Base-by-base conservation (phyloP, 2,797 vertebrate genomes). In the Tolypeutes matacus region DNA sequence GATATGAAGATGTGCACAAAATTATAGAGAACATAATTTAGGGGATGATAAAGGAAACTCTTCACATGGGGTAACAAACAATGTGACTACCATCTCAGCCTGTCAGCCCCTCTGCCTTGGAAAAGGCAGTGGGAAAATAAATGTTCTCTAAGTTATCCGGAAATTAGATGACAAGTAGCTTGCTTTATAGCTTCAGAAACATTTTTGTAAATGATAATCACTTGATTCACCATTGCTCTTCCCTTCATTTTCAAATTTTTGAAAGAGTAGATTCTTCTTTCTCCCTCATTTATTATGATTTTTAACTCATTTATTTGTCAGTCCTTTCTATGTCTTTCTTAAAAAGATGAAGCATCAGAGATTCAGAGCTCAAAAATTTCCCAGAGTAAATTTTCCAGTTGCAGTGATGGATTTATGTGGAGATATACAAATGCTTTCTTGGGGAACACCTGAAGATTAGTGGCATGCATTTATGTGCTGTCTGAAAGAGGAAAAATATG, bases 191-290 rank as follows among this genome's bases (percentile, higher is more conserved):
- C 14, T 7, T 23, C 7, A 85, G 56, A 81, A 51, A 49, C 2
- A 72, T 5, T 76, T 85, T 92, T 60, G 31, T n/a, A 72, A 77
- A 46, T 70, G 49, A 27, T 29, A 75, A 42, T 62, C 3, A 92
- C 15, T 56, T 70, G 34, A 31, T 36, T 2, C 58, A 60, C 1
- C n/a, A 65, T 17, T 83, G 56, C n/a, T 93, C 21, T 42, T 29
- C 7, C 29, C 34, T 77, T 80, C 2, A 3, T 78, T 94, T 96
- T 39, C 29, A 86, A 92, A 60, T 76, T 17, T 89, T 87, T 83
- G 36, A 31, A 64, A 29, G 7, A 36, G 23, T 39, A 49, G n/a
- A 4, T 12, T 75, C 1, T 34, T 12, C 14, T 70, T 46, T 3
- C 39, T 5, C 13, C n/a, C 10, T 82, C 3, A 27, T 42, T 56